Evolutionary conservation across 2,113 vertebrate genomes (phyloP), one percentile per base, ranked within the genome.

Genomic region (Sylvilagus bachmani): DNA sequence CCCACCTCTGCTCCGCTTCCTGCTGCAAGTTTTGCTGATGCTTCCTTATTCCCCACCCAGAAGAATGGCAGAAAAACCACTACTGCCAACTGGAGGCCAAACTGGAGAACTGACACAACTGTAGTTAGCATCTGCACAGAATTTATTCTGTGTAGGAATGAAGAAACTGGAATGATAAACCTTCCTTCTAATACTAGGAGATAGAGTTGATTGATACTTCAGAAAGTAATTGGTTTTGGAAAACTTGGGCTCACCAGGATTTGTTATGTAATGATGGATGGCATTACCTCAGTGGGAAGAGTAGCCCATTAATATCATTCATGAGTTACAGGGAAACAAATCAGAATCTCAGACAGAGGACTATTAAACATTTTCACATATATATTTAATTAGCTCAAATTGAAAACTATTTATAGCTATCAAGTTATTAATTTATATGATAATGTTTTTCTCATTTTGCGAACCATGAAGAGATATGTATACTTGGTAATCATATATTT

Each of bases 331-430:
- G 9, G 33, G 53, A 93, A 80, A 86, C 1, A 58, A 78, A 73
- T 51, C 8, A 82, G 49, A 96, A 87, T 85, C 21, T 82, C 71
- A 94, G 62, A 53, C 19, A 83, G 53, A 83, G 51, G 21, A 1
- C 70, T 5, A 77, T 19, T 80, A 64, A 87, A 5, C 16, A 94
- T 93, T 69, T 94, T 95, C 33, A 82, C 25, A 71, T 66, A 77
- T 29, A 27, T 61, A 78, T 73, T 75, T 70, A 0, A 89, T 83
- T 83, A 87, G 17, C 7, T 3, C 24, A 51, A 92, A n/a, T 25
- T 82, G 16, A 3, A 33, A 66, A 69, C 49, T 77, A 93, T 31
- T 36, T 91, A 67, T 87, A 93, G 4, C 27, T 70, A 36, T 81
- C 78, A 53, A 73, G 19, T 58, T 58, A 58, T 58, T 58, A 14